Evolutionary conservation across 1,140 invertebrate species (phyloP).

Genomic region (Meteorus sp.): DNA sequence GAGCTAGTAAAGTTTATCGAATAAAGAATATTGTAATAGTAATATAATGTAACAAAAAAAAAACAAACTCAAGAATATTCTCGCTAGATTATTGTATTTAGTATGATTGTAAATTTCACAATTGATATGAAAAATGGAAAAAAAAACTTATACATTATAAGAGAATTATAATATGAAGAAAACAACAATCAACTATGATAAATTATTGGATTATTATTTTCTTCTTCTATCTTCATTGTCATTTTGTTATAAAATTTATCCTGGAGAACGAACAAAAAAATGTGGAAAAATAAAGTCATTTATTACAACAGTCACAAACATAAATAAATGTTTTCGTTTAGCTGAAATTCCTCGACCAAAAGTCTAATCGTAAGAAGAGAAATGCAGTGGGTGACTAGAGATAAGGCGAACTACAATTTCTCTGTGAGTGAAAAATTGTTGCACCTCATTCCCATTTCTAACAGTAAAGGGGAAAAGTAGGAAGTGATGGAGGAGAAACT

Average conservation of each 20-base stretch:
- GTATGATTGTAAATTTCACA: constrained; percentile 22
- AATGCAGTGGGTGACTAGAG: constrained; percentile 13
- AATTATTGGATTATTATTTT: no score
- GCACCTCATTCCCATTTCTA: not conserved
- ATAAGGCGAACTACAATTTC: constrained; percentile 22
- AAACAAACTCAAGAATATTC: not conserved
- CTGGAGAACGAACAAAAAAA: no score
- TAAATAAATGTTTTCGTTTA: constrained; percentile 7
- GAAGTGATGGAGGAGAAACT: not conserved
- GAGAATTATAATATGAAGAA: constrained; percentile 12
- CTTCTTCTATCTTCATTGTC: no score
- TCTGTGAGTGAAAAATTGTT: constrained; percentile 17
- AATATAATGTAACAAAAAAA: not conserved
- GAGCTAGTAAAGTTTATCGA: constrained; percentile 25
- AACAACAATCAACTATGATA: not conserved
- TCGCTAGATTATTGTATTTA: constrained; percentile 10
- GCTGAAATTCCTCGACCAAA: not conserved
- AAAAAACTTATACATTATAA: no score
- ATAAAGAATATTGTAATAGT: constrained; percentile 10
- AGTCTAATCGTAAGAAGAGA: constrained; percentile 16
- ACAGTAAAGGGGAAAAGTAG: no score
- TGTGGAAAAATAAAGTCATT: not conserved
- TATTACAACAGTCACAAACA: no score
- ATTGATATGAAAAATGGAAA: no score
- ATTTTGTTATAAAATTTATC: no score